phyloP scores from a whole-genome alignment of 1,140 invertebrate species.

The Ctenoplectra terminalis region DNA sequence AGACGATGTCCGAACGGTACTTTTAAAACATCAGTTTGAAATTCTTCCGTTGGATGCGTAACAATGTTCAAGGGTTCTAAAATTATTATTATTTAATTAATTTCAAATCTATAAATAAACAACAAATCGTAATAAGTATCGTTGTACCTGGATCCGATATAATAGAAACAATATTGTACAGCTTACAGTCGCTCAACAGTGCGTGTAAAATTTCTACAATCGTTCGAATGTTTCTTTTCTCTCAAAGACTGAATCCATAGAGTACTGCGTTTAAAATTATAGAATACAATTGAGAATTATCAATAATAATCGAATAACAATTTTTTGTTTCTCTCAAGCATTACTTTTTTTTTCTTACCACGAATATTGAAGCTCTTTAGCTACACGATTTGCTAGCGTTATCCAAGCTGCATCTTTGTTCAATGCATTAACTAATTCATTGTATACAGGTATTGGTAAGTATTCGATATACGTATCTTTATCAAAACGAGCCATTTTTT shows the following conservation, averaged over 20 bases:
- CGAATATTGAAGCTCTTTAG: slow-evolving; percentile 58
- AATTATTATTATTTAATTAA: slow-evolving; percentile 17
- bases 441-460: slow-evolving; percentile 64
- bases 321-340: background rate
- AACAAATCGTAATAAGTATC: background rate
- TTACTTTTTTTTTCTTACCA: slow-evolving; percentile 55
- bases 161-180: slow-evolving; percentile 66
- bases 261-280: background rate
- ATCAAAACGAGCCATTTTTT: slow-evolving; percentile 66
- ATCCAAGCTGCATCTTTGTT: slow-evolving; percentile 68
- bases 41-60: slow-evolving; percentile 60
- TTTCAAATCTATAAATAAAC: background rate
- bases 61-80: slow-evolving; percentile 68
- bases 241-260: slow-evolving; percentile 66
- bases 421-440: slow-evolving; percentile 68
- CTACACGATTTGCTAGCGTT: slow-evolving; percentile 65
- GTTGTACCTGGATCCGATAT: slow-evolving; percentile 68
- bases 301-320: background rate
- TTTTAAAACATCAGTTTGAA: slow-evolving; percentile 31
- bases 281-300: background rate
- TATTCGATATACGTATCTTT: slow-evolving; percentile 64
- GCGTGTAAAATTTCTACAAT: slow-evolving; percentile 65
- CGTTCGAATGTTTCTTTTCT: slow-evolving; percentile 24
- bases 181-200: slow-evolving; percentile 68
- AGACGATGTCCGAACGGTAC: slow-evolving; percentile 60